Conservation (phyloP, 2,888 invertebrate genomes). For the Lampropteryx suffumata region DNA sequence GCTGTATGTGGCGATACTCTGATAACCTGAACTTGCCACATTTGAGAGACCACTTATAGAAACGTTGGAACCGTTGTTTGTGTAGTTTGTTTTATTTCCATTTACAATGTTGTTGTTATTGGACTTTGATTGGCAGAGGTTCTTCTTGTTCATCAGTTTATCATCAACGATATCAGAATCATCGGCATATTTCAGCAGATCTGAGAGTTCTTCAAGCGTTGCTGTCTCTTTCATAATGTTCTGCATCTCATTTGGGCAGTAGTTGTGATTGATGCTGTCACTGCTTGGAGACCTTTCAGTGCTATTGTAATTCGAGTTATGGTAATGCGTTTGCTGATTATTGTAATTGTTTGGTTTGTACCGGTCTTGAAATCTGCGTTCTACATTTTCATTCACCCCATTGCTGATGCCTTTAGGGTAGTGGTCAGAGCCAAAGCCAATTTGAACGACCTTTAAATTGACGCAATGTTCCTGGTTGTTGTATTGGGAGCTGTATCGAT, state of each 20-base stretch:
- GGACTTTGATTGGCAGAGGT: slow-evolving; percentile 67
- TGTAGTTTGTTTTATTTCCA: slow-evolving; percentile 70
- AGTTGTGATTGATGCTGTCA: slow-evolving; percentile 75
- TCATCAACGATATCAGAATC: slow-evolving; percentile 85
- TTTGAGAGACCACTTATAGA: slow-evolving; percentile 91
- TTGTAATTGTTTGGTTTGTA: slow-evolving; percentile 73
- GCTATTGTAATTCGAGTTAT: slow-evolving; percentile 68
- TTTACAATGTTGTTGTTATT: slow-evolving; percentile 72
- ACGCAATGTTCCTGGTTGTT: slow-evolving; percentile 80
- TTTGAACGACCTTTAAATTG: slow-evolving; percentile 84
- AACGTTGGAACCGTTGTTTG: slow-evolving; percentile 89
- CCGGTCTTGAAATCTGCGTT: slow-evolving; percentile 77
- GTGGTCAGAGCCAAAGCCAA: slow-evolving; percentile 83
- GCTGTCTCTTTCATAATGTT: slow-evolving; percentile 80
- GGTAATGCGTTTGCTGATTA: slow-evolving; percentile 63
- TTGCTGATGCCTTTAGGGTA: slow-evolving; percentile 81
- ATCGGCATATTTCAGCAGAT: slow-evolving; percentile 88
- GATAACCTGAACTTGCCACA: slow-evolving; percentile 93
- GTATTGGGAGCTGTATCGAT: slow-evolving; percentile 79
- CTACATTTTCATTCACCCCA: slow-evolving; percentile 70
- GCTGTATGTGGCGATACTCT: slow-evolving; percentile 93
- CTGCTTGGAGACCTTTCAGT: slow-evolving; percentile 73
- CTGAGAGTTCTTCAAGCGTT: slow-evolving; percentile 88
- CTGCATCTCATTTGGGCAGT: slow-evolving; percentile 71
- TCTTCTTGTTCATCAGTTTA: slow-evolving; percentile 77